These are phyloP conservation scores for Todiramphus saurophagus DNA, from an alignment of 2,113 vertebrate species.

Conservation along the genomic window DNA sequence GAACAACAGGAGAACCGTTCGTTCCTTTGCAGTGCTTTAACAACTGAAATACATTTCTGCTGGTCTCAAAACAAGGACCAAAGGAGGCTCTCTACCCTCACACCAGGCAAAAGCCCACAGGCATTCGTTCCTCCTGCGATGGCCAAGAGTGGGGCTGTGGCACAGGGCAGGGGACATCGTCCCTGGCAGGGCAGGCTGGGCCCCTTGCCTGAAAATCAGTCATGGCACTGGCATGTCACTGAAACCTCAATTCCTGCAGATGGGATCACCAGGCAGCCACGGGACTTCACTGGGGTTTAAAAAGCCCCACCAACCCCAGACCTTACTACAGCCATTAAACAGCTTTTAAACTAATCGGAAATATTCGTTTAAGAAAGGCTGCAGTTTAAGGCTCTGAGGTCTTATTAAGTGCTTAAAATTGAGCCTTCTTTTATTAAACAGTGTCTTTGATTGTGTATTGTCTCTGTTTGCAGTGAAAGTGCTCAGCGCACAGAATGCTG, in stretches of 20 bases:
- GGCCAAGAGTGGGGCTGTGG: background rate
- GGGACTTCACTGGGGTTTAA: background rate
- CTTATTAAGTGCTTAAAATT: background rate
- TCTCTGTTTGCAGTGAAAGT: background rate
- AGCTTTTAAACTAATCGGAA: background rate
- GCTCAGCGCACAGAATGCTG: background rate
- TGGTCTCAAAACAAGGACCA: background rate
- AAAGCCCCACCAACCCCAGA: background rate
- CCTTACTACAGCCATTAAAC: background rate
- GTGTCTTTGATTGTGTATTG: background rate
- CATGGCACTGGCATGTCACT: background rate
- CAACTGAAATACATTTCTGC: background rate
- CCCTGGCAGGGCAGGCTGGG: background rate
- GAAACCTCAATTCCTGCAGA: background rate
- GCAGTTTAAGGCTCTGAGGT: background rate
- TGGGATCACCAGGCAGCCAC: no score
- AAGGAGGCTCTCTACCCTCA: background rate
- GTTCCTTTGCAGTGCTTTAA: background rate
- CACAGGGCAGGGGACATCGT: background rate
- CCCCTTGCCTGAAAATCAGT: background rate
- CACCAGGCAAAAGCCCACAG: background rate
- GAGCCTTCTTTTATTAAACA: background rate
- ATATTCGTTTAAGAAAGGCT: background rate
- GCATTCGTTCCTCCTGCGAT: rapidly evolving
- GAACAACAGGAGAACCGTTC: background rate